Conservation (phyloP, 2,888 invertebrate species). For the Eristalis pertinax region DNA sequence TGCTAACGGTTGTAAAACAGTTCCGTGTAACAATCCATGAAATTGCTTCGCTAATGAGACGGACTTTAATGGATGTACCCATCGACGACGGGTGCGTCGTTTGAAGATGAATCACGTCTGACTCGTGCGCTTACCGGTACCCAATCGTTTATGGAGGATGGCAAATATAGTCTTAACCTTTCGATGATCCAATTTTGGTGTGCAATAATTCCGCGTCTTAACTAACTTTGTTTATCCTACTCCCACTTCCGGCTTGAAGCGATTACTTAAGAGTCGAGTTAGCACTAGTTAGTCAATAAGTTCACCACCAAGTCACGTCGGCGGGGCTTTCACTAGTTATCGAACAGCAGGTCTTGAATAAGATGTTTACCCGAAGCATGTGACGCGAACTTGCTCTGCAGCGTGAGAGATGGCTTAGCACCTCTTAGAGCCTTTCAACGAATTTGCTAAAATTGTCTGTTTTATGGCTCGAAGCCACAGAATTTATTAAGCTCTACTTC, state of each 20-base stretch:
- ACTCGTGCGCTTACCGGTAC: not conserved
- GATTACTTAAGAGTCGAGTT: not conserved
- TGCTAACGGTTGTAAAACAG: not conserved
- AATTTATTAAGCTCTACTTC: no score
- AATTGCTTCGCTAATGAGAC: not conserved
- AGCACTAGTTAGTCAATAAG: not conserved
- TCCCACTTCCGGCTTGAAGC: not conserved
- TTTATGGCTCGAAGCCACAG: no score
- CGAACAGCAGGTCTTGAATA: not conserved
- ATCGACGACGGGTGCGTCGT: not conserved
- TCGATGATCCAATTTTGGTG: no score
- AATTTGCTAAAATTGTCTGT: not conserved
- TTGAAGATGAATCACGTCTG: not conserved
- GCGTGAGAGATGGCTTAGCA: not conserved
- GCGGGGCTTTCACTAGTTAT: not conserved
- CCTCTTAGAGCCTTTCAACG: not conserved
- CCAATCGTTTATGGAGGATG: not conserved
- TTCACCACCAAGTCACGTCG: not conserved
- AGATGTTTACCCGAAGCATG: not conserved
- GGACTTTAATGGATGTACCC: not conserved
- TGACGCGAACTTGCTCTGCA: not conserved
- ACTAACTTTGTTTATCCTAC: not conserved
- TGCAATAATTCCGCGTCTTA: no score
- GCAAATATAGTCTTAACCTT: no score
- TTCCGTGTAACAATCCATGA: not conserved